Evolutionary conservation across 2,113 vertebrate genomes (phyloP), one percentile per base, ranked within the genome.

Genomic region (Sturnus vulgaris): DNA sequence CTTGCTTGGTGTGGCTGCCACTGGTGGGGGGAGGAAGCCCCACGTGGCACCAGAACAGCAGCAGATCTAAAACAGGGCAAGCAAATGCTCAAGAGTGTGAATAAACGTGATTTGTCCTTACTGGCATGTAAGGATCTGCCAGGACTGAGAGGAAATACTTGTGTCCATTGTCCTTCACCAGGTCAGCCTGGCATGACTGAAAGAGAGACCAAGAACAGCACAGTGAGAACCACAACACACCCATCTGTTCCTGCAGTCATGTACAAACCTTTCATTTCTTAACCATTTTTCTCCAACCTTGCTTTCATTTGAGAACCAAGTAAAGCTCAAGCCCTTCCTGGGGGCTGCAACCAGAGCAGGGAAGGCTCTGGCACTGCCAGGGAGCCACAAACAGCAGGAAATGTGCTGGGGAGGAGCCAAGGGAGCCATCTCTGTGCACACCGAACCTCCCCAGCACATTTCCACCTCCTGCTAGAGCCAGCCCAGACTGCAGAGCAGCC

Each of bases 71-170:
- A 42, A 55, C 7, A 12, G 28, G 37, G 9, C 15, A 10, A 80
- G 53, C 17, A 33, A 39, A 16, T 1, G 11, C 27, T 10, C 0
- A 28, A 19, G 88, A 28, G 30, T 2, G 33, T 17, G 25, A 44
- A 53, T 11, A 59, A 65, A 3, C 20, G 47, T 6, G n/a, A 31
- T 7, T 46, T 15, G 79, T 94, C 95, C 99, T 99, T 98, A 99
- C 99, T 6, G 99, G 99, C 99, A 99, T 99, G 96, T 99, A 99
- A 3, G 98, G 99, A 93, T 99, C 99, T 5, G 99, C 99, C 96
- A 99, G 82, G 78, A 99, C 99, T 0, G 99, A 99, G n/a, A 99
- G 98, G 98, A 99, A 99, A 96, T 99, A 99, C 94, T 99, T 99
- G 98, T 99, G 99, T 3, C 99, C 99, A 11, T 99, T 99, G 98